Conservation (phyloP, 1,140 invertebrate species). For the Drosophila pallidifrons region DNA sequence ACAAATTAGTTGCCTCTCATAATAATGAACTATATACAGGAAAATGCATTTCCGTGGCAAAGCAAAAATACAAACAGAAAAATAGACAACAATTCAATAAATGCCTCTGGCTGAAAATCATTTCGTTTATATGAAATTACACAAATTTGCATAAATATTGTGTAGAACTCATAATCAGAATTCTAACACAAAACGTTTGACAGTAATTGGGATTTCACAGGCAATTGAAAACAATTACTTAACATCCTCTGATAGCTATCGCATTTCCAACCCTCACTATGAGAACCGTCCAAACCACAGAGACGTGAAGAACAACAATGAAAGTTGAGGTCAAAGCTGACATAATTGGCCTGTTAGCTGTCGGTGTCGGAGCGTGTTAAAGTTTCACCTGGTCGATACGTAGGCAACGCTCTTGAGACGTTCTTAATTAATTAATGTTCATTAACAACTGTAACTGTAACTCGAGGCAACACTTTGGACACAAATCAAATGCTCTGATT, state of each 20-base stretch:
- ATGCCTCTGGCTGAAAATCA: conserved; percentile 8
- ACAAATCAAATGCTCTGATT: conserved; percentile 80
- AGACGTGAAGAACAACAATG: conserved; percentile 13
- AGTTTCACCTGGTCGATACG: conserved; percentile 56
- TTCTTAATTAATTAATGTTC: conserved; percentile 79
- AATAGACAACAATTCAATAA: conserved; percentile 31
- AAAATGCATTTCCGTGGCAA: conserved; percentile 17
- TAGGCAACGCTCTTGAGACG: conserved; percentile 37
- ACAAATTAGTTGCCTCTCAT: conserved; percentile 49
- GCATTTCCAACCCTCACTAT: neutral
- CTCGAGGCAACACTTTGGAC: conserved; percentile 45
- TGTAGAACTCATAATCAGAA: conserved; percentile 13
- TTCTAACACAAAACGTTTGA: conserved; percentile 5
- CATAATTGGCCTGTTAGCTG: conserved; percentile 63
- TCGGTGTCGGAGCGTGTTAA: conserved; percentile 30
- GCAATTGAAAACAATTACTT: conserved; percentile 42
- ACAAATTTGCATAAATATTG: conserved; percentile 44
- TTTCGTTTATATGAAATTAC: conserved; percentile 19
- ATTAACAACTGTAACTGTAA: conserved; percentile 67
- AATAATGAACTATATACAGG: conserved; percentile 31
- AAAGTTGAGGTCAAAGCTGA: conserved; percentile 28
- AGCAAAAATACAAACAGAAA: no score
- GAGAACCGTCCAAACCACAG: conserved; percentile 11
- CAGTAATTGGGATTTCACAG: conserved; percentile 19
- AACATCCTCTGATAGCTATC: conserved; percentile 3